Evolutionary conservation across 2,113 vertebrate species (phyloP).

Genomic region (Prunella fulvescens): DNA sequence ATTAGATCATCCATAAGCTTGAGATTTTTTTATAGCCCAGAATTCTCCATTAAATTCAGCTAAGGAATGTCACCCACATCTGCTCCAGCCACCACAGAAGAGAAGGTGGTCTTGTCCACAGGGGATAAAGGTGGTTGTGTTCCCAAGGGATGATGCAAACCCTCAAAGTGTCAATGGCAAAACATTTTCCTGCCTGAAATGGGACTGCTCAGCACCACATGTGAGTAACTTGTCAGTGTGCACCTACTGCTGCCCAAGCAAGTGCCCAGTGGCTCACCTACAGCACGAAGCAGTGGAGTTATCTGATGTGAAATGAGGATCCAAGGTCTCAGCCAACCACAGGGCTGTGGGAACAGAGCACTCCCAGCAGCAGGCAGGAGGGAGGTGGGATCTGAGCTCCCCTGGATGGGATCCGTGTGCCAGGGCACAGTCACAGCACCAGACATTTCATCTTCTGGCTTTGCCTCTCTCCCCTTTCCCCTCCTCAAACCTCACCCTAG

Average conservation of each 20-base stretch:
- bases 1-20: background rate
- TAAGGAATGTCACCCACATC: background rate
- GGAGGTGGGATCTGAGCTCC: accelerated
- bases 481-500: background rate
- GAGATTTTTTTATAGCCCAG: background rate
- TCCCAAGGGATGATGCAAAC: background rate
- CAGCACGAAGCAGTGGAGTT: background rate
- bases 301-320: background rate
- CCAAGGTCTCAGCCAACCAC: accelerated
- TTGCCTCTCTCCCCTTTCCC: background rate
- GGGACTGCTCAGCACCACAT: background rate
- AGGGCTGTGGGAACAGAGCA: accelerated
- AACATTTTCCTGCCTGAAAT: background rate
- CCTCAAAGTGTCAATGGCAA: accelerated
- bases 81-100: background rate
- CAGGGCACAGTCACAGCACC: accelerated
- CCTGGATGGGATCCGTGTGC: accelerated
- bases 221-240: accelerated
- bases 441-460: background rate
- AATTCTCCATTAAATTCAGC: background rate
- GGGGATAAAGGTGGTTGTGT: background rate
- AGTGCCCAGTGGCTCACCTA: accelerated
- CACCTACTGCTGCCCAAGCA: background rate
- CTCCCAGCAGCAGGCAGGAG: accelerated
- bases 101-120: background rate